These are phyloP conservation scores for Drosophila funebris DNA, from an alignment of 1,140 invertebrate species.

Conservation along the genomic window DNA sequence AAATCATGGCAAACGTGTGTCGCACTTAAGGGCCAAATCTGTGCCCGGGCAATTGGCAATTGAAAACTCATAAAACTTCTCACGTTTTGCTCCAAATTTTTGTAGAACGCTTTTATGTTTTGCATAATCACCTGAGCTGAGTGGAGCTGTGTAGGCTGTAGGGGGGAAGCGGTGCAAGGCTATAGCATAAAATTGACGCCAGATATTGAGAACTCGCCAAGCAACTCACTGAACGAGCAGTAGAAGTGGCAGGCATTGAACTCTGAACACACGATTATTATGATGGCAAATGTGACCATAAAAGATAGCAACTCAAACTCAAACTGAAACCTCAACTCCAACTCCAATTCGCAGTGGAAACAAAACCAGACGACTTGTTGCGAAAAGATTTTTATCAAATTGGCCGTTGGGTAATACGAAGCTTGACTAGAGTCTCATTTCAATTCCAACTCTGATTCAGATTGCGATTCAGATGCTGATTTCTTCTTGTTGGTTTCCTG, in stretches of 20 bases:
- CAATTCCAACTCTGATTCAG: constrained; percentile 45
- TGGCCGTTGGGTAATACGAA: constrained; percentile 53
- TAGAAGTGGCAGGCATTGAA: constrained; percentile 59
- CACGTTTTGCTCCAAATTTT: constrained; percentile 77
- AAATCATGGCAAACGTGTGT: constrained; percentile 51
- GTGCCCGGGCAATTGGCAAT: constrained; percentile 55
- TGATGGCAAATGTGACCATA: constrained; percentile 63
- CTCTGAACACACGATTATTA: constrained; percentile 58
- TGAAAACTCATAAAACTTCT: constrained; percentile 75
- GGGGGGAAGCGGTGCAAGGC: not conserved
- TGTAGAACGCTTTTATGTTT: constrained; percentile 28
- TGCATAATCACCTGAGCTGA: constrained; percentile 59
- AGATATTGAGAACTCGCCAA: constrained; percentile 41
- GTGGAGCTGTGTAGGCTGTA: not conserved
- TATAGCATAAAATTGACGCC: constrained; percentile 26
- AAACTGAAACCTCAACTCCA: not conserved
- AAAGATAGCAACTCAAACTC: constrained; percentile 32
- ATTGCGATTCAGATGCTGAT: constrained; percentile 40
- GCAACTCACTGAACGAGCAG: constrained; percentile 37
- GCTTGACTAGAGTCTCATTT: constrained; percentile 56
- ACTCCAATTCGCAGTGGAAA: not conserved
- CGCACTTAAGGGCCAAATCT: constrained; percentile 36
- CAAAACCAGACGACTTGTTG: constrained; percentile 50
- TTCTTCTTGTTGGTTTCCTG: constrained; percentile 22
- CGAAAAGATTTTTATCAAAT: constrained; percentile 66